These are phyloP conservation scores for Tanaodytes sp. DNA, from an alignment of 2,888 invertebrate species.

Conservation along the genomic window DNA sequence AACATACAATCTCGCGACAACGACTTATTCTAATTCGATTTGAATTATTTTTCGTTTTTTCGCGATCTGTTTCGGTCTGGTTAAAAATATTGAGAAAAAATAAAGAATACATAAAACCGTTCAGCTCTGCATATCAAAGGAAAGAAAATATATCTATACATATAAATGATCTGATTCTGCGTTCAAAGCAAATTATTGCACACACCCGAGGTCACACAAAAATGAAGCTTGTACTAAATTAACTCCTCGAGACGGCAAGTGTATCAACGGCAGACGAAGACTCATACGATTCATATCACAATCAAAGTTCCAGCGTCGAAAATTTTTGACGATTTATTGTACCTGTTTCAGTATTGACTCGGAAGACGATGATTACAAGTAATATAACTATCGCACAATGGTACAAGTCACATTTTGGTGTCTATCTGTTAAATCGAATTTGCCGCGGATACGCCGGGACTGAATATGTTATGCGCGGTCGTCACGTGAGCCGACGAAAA, in stretches of 20 bases:
- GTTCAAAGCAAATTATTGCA: slow-evolving; percentile 16
- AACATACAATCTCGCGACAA: slow-evolving; percentile 18
- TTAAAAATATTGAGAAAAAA: too few relatives aligned
- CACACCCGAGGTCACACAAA: slow-evolving; percentile 27
- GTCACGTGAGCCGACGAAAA: slow-evolving; percentile 1
- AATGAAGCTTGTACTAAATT: slow-evolving; percentile 44
- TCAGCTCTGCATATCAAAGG: slow-evolving; percentile 49
- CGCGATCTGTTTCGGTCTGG: too few relatives aligned
- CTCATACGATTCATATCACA: slow-evolving; percentile 41
- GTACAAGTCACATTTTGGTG: slow-evolving; percentile 48
- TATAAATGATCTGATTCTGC: slow-evolving; percentile 24
- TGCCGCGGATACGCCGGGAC: slow-evolving; percentile 30
- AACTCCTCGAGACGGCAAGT: slow-evolving; percentile 5
- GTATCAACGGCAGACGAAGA: slow-evolving; percentile 23
- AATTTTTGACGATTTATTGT: slow-evolving; percentile 32
- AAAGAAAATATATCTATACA: slow-evolving; percentile 33
- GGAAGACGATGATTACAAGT: slow-evolving; percentile 11
- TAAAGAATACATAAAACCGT: slow-evolving; percentile 3
- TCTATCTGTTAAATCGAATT: slow-evolving; percentile 33
- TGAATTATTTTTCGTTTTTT: too few relatives aligned
- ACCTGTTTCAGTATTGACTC: slow-evolving; percentile 38
- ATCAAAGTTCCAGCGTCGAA: slow-evolving; percentile 18
- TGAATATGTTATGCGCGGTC: too few relatives aligned
- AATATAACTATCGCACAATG: slow-evolving; percentile 38
- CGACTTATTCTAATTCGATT: slow-evolving; percentile 5